Evolutionary conservation across 2,797 vertebrate species (phyloP), one percentile per base, ranked within the genome.

Genomic region (Gymnothorax javanicus): DNA sequence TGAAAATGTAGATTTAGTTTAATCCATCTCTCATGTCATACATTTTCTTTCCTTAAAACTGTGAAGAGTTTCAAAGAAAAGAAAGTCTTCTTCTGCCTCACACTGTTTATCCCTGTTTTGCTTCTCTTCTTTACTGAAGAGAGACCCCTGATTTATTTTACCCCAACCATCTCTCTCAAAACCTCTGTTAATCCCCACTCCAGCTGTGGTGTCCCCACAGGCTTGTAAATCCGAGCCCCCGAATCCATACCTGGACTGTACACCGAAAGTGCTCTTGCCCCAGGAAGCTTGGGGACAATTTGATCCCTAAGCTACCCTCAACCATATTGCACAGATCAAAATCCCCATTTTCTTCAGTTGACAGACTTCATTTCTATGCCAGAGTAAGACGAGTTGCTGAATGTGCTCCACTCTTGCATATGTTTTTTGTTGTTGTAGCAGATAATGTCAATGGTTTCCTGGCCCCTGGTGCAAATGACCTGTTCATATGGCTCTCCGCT

Each of bases 171-270:
- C 93, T 71, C 1, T 15, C 91, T 93, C 88, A 86, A 85, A 92
- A 93, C 91, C 90, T 93, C 87, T 88, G 92, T 83, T 93, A 91
- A 86, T 90, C 91, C 90, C 90, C 89, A 89, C 92, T 92, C 93
- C 93, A 92, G 93, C 93, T 93, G 94, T 93, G n/a, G 89, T 86
- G 91, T 94, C 93, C 93, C 94, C 91, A 67, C 91, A 91, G 94
- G 89, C 90, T 91, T 89, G 94, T 94, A 93, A 94, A 95, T 94
- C 93, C 89, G 91, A 85, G 93, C 93, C 89, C 86, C 88, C 94
- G 91, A 89, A 91, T 90, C 93, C 88, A 82, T 92, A 94, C 91
- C 91, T 93, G 92, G 93, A 91, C 90, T 89, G 90, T 79, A 7
- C 91, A 93, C 94, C 92, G 67, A 87, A 84, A 86, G 59, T 83